Percentiles rank a stretch among this genome's conserved stretches.
These are phyloP conservation scores for Lethenteron camtschaticum DNA, from an alignment of 2,113 vertebrate genomes.

Conservation along the genomic window DNA sequence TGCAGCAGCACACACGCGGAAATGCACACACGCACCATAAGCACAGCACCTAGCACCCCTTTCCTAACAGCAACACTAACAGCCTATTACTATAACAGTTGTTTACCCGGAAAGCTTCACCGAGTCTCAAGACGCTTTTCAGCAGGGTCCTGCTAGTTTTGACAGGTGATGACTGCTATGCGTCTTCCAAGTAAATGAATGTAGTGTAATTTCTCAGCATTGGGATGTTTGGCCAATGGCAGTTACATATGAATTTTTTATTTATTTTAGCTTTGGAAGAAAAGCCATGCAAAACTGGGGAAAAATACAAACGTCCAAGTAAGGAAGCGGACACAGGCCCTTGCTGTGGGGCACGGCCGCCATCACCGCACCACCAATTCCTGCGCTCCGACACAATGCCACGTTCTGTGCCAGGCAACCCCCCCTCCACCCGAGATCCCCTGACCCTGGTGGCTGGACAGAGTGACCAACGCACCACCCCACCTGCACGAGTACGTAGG, in stretches of 20 bases:
- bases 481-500: slow-evolving; percentile 98
- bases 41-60: background rate
- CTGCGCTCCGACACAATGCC: background rate
- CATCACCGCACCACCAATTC: background rate
- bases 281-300: background rate
- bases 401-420: background rate
- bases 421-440: background rate
- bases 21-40: slow-evolving; percentile 20
- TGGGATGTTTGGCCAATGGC: too few relatives aligned
- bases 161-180: background rate
- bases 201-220: too few relatives aligned
- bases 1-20: slow-evolving; percentile 72
- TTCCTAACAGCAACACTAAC: background rate
- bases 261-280: background rate
- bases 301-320: too few relatives aligned
- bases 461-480: slow-evolving; percentile 10
- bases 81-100: background rate
- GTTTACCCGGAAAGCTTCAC: background rate
- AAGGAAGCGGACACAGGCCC: background rate
- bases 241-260: background rate
- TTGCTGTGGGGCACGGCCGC: background rate
- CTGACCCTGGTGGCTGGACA: slow-evolving; percentile 1
- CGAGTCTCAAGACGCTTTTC: background rate
- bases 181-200: background rate
- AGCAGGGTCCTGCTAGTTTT: background rate